phyloP scores from a whole-genome alignment of 2,888 invertebrate species.

The Latrodectus hesperus region DNA sequence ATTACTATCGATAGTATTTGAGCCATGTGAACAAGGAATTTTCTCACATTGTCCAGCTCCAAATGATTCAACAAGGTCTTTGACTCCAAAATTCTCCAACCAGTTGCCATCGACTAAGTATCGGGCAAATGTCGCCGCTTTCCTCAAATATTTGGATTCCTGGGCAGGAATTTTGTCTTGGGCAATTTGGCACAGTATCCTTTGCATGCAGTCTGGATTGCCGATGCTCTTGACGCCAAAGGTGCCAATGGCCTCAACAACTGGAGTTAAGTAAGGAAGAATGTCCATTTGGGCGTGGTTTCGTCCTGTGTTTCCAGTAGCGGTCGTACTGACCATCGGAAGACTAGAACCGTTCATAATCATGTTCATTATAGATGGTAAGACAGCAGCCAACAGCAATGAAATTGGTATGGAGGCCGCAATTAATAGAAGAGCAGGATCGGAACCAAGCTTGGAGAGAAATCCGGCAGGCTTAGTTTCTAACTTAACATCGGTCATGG shows the following conservation, averaged over 20 bases:
- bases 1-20: conserved; percentile 3
- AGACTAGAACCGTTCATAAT: conserved; percentile 29
- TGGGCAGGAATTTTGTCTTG: conserved; percentile 26
- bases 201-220: conserved; percentile 61
- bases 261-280: conserved; percentile 42
- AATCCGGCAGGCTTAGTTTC: conserved; percentile 39
- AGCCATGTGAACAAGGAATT: conserved; percentile 26
- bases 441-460: conserved; percentile 36
- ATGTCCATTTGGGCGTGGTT: conserved; percentile 12
- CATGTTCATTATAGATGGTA: conserved; percentile 51
- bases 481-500: conserved; percentile 44
- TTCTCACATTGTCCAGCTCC: conserved; percentile 47
- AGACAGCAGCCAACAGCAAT: conserved; percentile 45
- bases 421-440: conserved; percentile 44
- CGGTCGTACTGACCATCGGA: conserved; percentile 46
- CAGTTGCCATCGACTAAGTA: conserved; percentile 36
- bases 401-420: conserved; percentile 61
- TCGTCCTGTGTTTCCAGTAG: conserved; percentile 15
- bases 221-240: conserved; percentile 49
- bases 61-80: conserved; percentile 46
- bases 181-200: conserved; percentile 60
- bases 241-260: conserved; percentile 53
- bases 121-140: conserved; percentile 25
- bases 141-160: conserved; percentile 22
- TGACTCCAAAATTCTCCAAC: conserved; percentile 54